phyloP scores from a whole-genome alignment of 2,797 vertebrate species.

The Paguma larvata region DNA sequence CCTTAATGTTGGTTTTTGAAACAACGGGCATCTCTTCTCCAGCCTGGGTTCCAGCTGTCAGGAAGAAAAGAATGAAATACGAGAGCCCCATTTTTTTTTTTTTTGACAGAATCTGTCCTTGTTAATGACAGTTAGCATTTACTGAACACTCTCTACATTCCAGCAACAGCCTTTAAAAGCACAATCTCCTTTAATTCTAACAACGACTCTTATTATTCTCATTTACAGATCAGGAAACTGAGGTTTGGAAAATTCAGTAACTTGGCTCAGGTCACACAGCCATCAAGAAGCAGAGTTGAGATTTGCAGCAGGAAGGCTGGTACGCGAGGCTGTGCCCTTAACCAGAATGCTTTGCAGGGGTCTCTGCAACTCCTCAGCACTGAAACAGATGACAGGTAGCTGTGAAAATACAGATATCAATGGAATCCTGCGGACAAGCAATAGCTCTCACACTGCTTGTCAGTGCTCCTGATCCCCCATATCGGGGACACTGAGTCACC shows the following conservation, averaged over 20 bases:
- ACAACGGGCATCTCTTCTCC: constrained; percentile 97
- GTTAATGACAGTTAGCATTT: neutral
- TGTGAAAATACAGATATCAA: neutral
- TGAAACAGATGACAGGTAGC: neutral
- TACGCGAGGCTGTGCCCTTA: neutral
- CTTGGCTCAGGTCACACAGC: neutral
- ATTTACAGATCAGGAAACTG: constrained; percentile 47
- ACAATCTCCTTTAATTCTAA: constrained; percentile 23
- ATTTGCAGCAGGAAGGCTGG: constrained; percentile 6
- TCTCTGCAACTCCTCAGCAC: neutral
- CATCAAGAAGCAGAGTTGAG: neutral
- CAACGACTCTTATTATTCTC: neutral
- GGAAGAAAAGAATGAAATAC: constrained; percentile 17
- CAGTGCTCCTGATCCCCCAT: neutral
- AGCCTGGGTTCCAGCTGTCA: constrained; percentile 95
- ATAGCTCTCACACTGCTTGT: neutral
- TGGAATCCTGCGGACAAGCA: neutral
- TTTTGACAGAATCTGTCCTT: neutral
- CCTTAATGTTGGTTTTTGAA: constrained; percentile 96
- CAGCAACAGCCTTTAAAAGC: constrained; percentile 33
- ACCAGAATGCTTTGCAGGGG: constrained; percentile 24
- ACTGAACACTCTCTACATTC: neutral
- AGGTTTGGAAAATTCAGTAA: constrained; percentile 40
- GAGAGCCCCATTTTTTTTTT: constrained; percentile 7
- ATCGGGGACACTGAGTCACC: neutral